A percentile compares a stretch with the other conserved stretches of the same genome.
Conservation (phyloP, 1,140 invertebrate genomes). For the Drosophila prosaltans region DNA sequence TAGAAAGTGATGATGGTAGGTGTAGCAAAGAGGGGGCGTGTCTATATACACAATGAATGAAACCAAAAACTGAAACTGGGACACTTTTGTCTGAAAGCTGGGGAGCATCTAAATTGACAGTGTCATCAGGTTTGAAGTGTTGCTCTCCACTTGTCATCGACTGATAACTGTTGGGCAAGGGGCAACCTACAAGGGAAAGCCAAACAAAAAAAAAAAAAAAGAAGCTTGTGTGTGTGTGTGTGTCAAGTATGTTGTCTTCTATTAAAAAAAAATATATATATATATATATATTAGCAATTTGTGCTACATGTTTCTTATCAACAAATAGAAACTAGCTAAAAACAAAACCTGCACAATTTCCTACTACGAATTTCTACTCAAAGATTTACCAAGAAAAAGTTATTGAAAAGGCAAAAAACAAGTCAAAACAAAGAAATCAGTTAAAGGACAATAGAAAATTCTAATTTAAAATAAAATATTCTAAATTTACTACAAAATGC, state of each 20-base stretch:
- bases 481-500: too few species aligned
- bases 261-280: constrained; percentile 21
- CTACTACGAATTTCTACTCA: too few species aligned
- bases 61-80: not conserved
- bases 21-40: constrained; percentile 12
- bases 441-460: too few species aligned
- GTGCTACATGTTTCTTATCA: constrained; percentile 29
- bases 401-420: too few species aligned
- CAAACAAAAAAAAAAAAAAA: not conserved
- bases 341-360: not conserved
- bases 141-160: constrained; percentile 22
- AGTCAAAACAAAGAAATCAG: too few species aligned
- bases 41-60: constrained; percentile 15
- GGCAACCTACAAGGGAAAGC: not conserved
- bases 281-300: constrained; percentile 34
- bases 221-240: not conserved
- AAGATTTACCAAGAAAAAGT: too few species aligned
- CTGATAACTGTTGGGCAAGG: not conserved
- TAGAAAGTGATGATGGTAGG: not conserved
- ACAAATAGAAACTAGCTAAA: not conserved
- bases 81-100: constrained; percentile 3
- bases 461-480: too few species aligned
- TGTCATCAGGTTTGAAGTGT: constrained; percentile 74
- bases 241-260: constrained; percentile 35
- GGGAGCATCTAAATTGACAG: constrained; percentile 64